Evolutionary conservation across 2,797 vertebrate species (phyloP), one percentile per base, ranked within the genome.

Genomic region (Ispidina lecontei): DNA sequence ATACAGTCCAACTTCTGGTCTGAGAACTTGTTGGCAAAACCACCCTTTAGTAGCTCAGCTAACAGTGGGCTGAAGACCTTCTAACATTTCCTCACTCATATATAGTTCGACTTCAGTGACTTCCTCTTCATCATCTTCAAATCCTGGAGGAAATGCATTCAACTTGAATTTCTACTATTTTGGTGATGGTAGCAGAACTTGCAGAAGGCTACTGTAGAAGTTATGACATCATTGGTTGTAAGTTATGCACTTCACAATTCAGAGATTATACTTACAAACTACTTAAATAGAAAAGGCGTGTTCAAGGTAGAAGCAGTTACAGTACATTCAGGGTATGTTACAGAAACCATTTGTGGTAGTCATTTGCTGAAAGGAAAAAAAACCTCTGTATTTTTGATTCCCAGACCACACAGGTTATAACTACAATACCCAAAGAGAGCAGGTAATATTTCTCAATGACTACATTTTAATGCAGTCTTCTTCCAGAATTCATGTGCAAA

Each of bases 271-370:
- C 75, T 90, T 84, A 80, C 29, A 92, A 94, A 90, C 90, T 43
- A 81, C 78, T 91, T 92, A 95, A 92, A 89, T 85, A 97, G 91
- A 93, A 95, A 97, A 97, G 91, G 77, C 78, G 79, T 86, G 95
- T 95, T 96, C 78, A 84, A 96, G 96, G 93, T 85, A 96, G 88
- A 96, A 94, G 96, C 96, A 97, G 95, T 92, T 95, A 95, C 95
- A 96, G 94, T 96, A 96, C 89, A 86, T 93, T 95, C 93, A 95
- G 95, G 86, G 72, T 81, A 83, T 60, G 89, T 96, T 95, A 95
- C 75, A 56, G 75, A 96, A 96, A 93, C 90, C 77, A 62, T 83
- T 90, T 91, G 92, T 94, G 89, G 91, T 84, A 93, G 89, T 83
- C 76, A 72, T 69, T 78, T 92, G 84, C 82, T 78, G 91, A 89